These are phyloP conservation scores for Leptinotarsa haldemani DNA, from an alignment of 2,888 invertebrate genomes.

Conservation along the genomic window DNA sequence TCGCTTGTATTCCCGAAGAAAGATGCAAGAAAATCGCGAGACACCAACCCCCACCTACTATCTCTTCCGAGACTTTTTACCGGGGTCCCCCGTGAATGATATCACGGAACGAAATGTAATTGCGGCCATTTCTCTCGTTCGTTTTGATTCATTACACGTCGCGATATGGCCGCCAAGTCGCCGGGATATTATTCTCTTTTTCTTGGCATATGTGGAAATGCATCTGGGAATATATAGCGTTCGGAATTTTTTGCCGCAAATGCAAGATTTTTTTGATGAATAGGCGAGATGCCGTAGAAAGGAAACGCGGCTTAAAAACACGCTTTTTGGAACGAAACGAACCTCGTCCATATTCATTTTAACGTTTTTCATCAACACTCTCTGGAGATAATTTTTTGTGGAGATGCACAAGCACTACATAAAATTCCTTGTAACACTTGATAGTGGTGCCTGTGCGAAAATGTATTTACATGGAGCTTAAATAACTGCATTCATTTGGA, in stretches of 20 bases:
- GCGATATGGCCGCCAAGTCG: conserved; percentile 22
- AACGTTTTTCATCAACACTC: too few relatives aligned
- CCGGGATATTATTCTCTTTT: conserved; percentile 24
- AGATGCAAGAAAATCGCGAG: neutral
- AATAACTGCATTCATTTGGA: too few relatives aligned
- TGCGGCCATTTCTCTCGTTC: conserved; percentile 24
- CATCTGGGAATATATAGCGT: conserved; percentile 5
- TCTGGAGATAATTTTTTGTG: too few relatives aligned
- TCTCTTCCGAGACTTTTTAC: conserved; percentile 10
- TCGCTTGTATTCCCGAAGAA: neutral
- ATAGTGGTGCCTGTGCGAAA: too few relatives aligned
- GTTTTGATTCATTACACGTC: conserved; percentile 23
- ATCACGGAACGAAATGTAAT: conserved; percentile 21
- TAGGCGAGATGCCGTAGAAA: neutral
- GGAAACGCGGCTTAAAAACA: neutral
- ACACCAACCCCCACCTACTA: neutral
- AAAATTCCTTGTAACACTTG: too few relatives aligned
- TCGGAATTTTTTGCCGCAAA: conserved; percentile 1
- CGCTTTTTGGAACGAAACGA: too few relatives aligned
- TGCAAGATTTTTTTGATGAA: neutral
- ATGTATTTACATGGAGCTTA: too few relatives aligned
- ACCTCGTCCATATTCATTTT: too few relatives aligned
- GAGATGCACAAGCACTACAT: too few relatives aligned
- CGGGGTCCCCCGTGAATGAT: conserved; percentile 12
- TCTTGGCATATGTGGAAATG: conserved; percentile 14